These are phyloP conservation scores for Agonopterix alstromeriana DNA, from an alignment of 2,888 invertebrate genomes.

Conservation along the genomic window DNA sequence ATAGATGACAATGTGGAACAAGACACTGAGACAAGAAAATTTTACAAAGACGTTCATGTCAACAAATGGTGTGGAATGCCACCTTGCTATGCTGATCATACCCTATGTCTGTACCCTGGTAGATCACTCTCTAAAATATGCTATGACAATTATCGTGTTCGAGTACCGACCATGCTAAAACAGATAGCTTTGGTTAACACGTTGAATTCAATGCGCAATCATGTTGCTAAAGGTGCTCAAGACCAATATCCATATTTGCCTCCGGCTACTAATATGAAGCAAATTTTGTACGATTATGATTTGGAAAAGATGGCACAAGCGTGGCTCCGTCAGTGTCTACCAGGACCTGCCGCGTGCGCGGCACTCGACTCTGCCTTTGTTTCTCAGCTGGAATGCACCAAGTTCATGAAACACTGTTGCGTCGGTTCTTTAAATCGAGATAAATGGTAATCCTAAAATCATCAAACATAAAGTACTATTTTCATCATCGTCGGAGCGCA, in stretches of 20 bases:
- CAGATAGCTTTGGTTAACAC: constrained; percentile 49
- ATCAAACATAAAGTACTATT: no score
- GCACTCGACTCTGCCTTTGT: constrained; percentile 48
- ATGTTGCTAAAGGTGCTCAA: constrained; percentile 44
- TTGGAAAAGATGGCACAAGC: constrained; percentile 50
- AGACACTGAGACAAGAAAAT: background rate
- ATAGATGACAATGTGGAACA: constrained; percentile 14
- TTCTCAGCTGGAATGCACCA: constrained; percentile 58
- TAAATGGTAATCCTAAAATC: background rate
- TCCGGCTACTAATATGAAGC: constrained; percentile 57
- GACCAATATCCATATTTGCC: constrained; percentile 47
- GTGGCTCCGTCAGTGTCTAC: constrained; percentile 61
- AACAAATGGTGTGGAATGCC: constrained; percentile 58
- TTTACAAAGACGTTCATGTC: background rate
- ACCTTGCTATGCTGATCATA: constrained; percentile 65
- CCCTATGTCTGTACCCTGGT: constrained; percentile 50
- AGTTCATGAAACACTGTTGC: constrained; percentile 49
- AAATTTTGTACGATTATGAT: constrained; percentile 57
- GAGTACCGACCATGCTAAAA: constrained; percentile 32
- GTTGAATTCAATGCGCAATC: constrained; percentile 61
- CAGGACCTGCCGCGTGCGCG: constrained; percentile 57
- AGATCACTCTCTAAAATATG: constrained; percentile 40
- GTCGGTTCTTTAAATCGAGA: background rate
- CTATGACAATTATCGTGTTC: constrained; percentile 33
- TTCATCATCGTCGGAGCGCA: no score